phyloP scores from a whole-genome alignment of 92 coral and sea anemone genomes.

The Porites divaricata region DNA sequence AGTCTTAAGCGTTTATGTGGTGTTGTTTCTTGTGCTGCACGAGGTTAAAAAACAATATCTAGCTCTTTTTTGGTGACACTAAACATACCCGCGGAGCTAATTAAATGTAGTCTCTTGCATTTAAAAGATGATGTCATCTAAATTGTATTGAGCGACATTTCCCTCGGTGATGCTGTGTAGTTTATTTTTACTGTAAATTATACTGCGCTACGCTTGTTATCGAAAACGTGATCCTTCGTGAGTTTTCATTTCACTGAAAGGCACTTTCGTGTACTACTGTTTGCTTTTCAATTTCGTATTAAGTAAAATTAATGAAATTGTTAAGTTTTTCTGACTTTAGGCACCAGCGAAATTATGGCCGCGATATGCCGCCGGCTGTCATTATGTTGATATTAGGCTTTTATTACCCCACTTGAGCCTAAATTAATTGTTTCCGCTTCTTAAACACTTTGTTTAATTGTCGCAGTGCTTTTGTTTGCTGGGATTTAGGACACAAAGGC shows the following conservation, averaged over 20 bases:
- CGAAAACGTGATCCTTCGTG: background rate
- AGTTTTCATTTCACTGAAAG: background rate
- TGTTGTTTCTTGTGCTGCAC: no score
- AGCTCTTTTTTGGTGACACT: no score
- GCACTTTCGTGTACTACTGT: background rate
- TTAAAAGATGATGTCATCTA: no score
- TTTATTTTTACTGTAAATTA: background rate
- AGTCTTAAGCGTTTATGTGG: no score
- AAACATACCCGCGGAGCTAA: no score
- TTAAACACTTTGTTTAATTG: background rate
- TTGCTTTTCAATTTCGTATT: background rate
- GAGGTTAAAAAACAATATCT: no score
- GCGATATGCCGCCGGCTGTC: background rate
- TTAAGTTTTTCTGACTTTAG: background rate
- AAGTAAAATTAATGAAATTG: background rate
- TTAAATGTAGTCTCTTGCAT: no score
- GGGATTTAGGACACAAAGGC: conserved; percentile 32
- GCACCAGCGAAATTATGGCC: background rate
- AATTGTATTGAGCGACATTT: conserved; percentile 1
- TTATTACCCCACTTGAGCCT: conserved; percentile 7
- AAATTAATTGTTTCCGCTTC: conserved; percentile 27
- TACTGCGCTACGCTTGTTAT: background rate
- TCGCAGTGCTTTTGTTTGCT: conserved; percentile 22
- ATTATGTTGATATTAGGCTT: background rate
- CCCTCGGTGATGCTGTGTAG: background rate